Conservation (phyloP, 1,140 invertebrate genomes). For the Drosophila sp. region DNA sequence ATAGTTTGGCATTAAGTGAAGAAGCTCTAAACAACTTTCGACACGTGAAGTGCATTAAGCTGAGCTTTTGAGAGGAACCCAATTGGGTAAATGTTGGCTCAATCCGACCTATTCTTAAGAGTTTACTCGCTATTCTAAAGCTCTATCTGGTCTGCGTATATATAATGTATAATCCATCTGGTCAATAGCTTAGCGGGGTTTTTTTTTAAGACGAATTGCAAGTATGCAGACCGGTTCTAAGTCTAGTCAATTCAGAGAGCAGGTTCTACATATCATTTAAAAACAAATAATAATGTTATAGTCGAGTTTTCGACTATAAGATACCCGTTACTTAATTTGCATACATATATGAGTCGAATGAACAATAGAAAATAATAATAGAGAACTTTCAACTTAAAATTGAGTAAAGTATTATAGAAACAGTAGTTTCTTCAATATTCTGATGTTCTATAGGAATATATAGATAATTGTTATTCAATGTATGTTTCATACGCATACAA, state of each 20-base stretch:
- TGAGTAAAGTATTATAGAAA: too few species aligned
- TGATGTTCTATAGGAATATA: too few species aligned
- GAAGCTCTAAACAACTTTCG: not conserved
- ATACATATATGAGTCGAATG: too few species aligned
- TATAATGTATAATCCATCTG: slow-evolving; percentile 19
- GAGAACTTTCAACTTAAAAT: too few species aligned
- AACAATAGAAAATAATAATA: too few species aligned
- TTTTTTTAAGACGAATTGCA: slow-evolving; percentile 22
- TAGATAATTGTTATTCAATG: too few species aligned
- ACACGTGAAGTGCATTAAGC: not conserved
- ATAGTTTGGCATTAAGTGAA: not conserved
- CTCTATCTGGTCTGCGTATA: slow-evolving; percentile 6
- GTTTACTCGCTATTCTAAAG: slow-evolving; percentile 7
- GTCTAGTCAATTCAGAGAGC: slow-evolving; percentile 54
- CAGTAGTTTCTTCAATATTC: too few species aligned
- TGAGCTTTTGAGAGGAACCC: slow-evolving; percentile 5
- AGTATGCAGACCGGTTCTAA: slow-evolving; percentile 58
- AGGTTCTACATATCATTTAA: slow-evolving; percentile 71
- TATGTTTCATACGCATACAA: too few species aligned
- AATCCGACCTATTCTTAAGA: not conserved
- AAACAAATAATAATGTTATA: not conserved
- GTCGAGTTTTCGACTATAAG: too few species aligned
- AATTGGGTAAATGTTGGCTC: slow-evolving; percentile 16
- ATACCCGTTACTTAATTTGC: too few species aligned
- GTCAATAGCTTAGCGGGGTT: slow-evolving; percentile 12